Percentiles rank a stretch among this genome's conserved stretches.
Conservation (phyloP, 64 coral and sea anemone species). For the Anthopleura sola region DNA sequence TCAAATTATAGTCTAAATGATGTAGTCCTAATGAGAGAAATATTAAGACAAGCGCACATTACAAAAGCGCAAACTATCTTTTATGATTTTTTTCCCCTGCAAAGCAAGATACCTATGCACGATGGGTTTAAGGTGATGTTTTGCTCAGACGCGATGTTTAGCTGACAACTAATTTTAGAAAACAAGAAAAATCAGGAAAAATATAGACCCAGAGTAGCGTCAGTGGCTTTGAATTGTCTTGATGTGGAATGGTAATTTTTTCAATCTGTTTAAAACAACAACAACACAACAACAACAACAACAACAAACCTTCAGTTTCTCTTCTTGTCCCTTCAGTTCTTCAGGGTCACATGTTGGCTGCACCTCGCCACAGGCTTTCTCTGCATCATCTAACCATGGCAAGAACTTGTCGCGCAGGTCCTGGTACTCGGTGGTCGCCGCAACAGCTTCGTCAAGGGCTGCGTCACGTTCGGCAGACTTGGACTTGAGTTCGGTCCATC, state of each 20-base stretch:
- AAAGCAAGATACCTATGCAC: too few relatives aligned
- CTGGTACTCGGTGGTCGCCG: conserved; percentile 54
- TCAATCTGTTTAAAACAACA: too few relatives aligned
- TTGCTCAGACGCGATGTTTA: too few relatives aligned
- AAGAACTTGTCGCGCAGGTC: conserved; percentile 58
- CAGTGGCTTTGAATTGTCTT: too few relatives aligned
- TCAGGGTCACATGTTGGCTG: conserved; percentile 64
- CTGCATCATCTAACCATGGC: conserved; percentile 67
- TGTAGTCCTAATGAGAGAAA: not conserved
- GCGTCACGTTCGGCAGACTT: conserved; percentile 24
- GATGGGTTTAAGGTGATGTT: too few relatives aligned
- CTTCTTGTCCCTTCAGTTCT: conserved; percentile 45
- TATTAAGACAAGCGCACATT: not conserved
- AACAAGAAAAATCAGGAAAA: too few relatives aligned
- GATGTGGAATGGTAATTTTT: too few relatives aligned
- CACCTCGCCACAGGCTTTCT: conserved; percentile 60
- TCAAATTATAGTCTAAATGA: too few relatives aligned
- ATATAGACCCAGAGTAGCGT: too few relatives aligned
- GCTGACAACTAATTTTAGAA: too few relatives aligned
- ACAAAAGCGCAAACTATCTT: not conserved
- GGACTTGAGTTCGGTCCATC: conserved; percentile 69
- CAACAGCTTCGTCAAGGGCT: conserved; percentile 61
- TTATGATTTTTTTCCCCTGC: too few relatives aligned
- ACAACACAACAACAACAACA: not conserved
- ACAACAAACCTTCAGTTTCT: conserved; percentile 71